A percentile compares a stretch with the other conserved stretches of the same genome.
Evolutionary conservation across 2,888 invertebrate genomes (phyloP).

Genomic region (Acrobeloides nanus): DNA sequence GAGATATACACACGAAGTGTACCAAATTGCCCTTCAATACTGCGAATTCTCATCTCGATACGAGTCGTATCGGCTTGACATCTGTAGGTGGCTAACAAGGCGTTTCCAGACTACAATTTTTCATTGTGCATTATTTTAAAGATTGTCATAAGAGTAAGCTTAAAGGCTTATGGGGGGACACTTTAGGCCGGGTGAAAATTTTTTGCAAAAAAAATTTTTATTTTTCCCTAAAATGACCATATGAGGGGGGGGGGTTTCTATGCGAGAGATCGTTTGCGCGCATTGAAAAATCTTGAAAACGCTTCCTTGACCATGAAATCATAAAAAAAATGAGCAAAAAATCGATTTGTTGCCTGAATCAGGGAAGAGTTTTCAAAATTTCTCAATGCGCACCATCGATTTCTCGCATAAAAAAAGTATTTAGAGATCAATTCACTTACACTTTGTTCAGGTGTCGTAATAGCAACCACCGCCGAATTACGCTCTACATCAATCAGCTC

Average conservation of each 20-base stretch:
- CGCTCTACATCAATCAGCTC: slow-evolving; percentile 72
- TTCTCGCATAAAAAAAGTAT: slow-evolving; percentile 8
- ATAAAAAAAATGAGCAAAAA: background rate
- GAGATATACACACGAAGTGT: slow-evolving; percentile 69
- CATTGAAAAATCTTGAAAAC: too few species aligned
- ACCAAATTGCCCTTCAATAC: slow-evolving; percentile 72
- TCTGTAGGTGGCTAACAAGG: slow-evolving; percentile 74
- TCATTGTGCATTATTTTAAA: background rate
- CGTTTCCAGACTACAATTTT: slow-evolving; percentile 62
- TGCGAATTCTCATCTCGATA: slow-evolving; percentile 75
- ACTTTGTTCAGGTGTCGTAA: slow-evolving; percentile 61
- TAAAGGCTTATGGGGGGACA: too few species aligned
- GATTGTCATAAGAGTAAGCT: background rate
- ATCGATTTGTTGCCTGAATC: slow-evolving; percentile 3
- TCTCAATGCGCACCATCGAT: background rate
- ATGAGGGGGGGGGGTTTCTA: too few species aligned
- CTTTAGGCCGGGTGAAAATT: too few species aligned
- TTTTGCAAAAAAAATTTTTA: too few species aligned
- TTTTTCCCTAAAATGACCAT: too few species aligned
- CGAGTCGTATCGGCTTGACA: slow-evolving; percentile 87
- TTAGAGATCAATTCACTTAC: slow-evolving; percentile 6
- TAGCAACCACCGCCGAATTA: slow-evolving; percentile 73
- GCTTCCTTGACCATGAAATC: background rate
- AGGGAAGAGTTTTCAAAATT: slow-evolving; percentile 1
- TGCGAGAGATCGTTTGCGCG: too few species aligned